A percentile compares a stretch with the other conserved stretches of the same genome.
Evolutionary conservation across 2,888 invertebrate genomes (phyloP).

Genomic region (Euplagia quadripunctaria): DNA sequence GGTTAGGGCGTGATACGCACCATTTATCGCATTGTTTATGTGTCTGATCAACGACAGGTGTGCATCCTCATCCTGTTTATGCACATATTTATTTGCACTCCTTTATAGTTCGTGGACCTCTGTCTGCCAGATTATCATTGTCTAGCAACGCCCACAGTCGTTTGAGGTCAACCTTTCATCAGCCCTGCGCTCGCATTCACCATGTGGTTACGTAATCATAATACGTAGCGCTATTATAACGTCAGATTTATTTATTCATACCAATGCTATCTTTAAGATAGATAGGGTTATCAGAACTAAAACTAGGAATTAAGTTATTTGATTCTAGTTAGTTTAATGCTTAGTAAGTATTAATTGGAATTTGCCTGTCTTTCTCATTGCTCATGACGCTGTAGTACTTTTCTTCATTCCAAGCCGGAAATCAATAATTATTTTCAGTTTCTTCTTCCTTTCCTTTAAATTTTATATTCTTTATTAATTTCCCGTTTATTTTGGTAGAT

Average conservation of each 20-base stretch:
- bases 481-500: too few relatives aligned
- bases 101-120: conserved; percentile 82
- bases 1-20: conserved; percentile 73
- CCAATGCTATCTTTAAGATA: conserved; percentile 57
- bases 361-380: conserved; percentile 22
- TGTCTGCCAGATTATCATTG: conserved; percentile 73
- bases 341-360: background rate
- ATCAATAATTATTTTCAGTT: too few relatives aligned
- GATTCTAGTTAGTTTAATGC: too few relatives aligned
- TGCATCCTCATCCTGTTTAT: conserved; percentile 80
- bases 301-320: background rate
- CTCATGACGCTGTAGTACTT: too few relatives aligned
- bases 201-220: conserved; percentile 61
- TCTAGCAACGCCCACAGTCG: conserved; percentile 71
- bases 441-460: too few relatives aligned
- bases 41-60: conserved; percentile 81
- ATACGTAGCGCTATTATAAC: conserved; percentile 59
- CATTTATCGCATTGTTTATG: conserved; percentile 85
- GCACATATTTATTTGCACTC: conserved; percentile 85
- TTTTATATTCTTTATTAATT: too few relatives aligned
- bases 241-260: conserved; percentile 49
- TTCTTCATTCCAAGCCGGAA: too few relatives aligned
- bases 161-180: conserved; percentile 74
- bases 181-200: conserved; percentile 54
- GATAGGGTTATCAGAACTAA: conserved; percentile 3